Percentiles rank a stretch among this genome's conserved stretches.
phyloP scores from a whole-genome alignment of 2,797 vertebrate genomes.

The Lycodopsis pacificus region DNA sequence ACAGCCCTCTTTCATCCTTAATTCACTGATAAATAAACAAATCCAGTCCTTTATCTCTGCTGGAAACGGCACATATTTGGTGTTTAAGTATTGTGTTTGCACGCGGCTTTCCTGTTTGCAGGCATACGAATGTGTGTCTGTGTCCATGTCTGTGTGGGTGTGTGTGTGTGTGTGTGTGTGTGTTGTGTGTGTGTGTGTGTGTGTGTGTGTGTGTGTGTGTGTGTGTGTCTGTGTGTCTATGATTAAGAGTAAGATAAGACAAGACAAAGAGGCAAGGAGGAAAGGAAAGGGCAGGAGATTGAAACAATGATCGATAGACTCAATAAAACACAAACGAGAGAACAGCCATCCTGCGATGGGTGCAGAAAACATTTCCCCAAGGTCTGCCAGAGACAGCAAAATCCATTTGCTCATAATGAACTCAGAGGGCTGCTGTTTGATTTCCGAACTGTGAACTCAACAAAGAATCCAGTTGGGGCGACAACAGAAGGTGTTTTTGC shows the following conservation, averaged over 20 bases:
- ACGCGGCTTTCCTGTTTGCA: conserved; percentile 3
- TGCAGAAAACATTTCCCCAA: conserved; percentile 74
- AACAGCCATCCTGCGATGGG: conserved; percentile 64
- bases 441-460: conserved; percentile 52
- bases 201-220: conserved; percentile 24
- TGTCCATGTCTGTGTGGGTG: neutral
- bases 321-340: conserved; percentile 78
- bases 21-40: conserved; percentile 17
- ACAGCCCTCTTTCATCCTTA: conserved; percentile 1
- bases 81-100: conserved; percentile 6
- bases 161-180: conserved; percentile 3
- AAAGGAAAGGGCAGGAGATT: conserved; percentile 66
- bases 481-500: conserved; percentile 10
- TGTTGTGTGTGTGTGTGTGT: conserved; percentile 31
- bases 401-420: conserved; percentile 75
- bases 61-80: neutral
- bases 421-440: conserved; percentile 50
- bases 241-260: conserved; percentile 65
- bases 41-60: conserved; percentile 27
- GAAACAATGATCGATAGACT: conserved; percentile 78
- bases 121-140: neutral
- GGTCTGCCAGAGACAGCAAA: conserved; percentile 68
- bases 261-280: conserved; percentile 60
- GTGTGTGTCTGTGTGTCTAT: conserved; percentile 36
- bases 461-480: conserved; percentile 20